Percentiles rank a stretch among this genome's conserved stretches.
These are phyloP conservation scores for Diuraphis noxia DNA, from an alignment of 1,140 invertebrate species.

Conservation along the genomic window DNA sequence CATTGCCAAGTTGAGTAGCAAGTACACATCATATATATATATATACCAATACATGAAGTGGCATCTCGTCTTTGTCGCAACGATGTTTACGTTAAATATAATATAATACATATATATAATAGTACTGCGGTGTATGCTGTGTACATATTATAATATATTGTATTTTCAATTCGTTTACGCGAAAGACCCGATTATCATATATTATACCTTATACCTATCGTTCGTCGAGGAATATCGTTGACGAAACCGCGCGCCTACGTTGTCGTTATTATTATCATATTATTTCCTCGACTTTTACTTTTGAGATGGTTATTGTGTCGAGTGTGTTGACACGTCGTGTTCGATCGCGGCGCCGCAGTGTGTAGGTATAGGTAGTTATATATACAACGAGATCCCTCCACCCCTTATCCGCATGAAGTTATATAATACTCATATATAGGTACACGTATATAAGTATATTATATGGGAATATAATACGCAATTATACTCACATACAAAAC, in stretches of 20 bases:
- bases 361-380: not conserved
- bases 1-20: not conserved
- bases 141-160: not conserved
- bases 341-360: not conserved
- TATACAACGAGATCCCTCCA: too few relatives aligned
- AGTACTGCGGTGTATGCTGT: not conserved
- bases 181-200: not conserved
- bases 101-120: not conserved
- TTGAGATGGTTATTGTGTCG: constrained; percentile 5
- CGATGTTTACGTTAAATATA: constrained; percentile 21
- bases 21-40: not conserved
- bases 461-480: not conserved
- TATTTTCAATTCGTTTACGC: constrained; percentile 9
- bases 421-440: not conserved
- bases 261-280: constrained; percentile 1
- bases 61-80: not conserved
- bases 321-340: constrained; percentile 25
- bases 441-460: not conserved
- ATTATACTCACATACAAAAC: not conserved
- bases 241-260: not conserved
- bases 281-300: not conserved
- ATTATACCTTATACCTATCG: too few relatives aligned
- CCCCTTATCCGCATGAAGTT: not conserved
- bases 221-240: not conserved
- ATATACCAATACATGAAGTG: not conserved